phyloP scores from a whole-genome alignment of 2,888 invertebrate species.

The Heliconius ethilla region DNA sequence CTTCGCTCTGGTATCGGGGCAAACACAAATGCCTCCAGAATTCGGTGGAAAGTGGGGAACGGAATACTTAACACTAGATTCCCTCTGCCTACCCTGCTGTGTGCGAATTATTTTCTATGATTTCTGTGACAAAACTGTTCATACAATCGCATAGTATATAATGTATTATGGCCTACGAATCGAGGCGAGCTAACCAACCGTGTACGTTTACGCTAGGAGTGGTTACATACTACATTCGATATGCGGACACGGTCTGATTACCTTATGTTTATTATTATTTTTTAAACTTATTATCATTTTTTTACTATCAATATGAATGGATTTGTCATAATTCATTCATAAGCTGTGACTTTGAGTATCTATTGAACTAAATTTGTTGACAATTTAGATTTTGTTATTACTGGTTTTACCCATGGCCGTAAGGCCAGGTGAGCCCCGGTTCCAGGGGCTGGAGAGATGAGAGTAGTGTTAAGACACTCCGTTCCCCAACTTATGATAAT shows the following conservation, averaged over 20 bases:
- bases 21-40: too few species aligned
- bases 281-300: conserved; percentile 23
- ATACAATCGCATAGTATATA: background rate
- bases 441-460: too few species aligned
- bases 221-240: conserved; percentile 34
- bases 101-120: background rate
- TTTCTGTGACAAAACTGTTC: conserved; percentile 20
- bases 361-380: background rate
- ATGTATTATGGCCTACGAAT: conserved; percentile 30
- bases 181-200: conserved; percentile 34
- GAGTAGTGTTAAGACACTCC: too few species aligned
- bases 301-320: conserved; percentile 11
- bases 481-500: too few species aligned
- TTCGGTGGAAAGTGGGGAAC: too few species aligned
- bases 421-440: too few species aligned
- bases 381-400: background rate
- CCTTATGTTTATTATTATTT: conserved; percentile 26
- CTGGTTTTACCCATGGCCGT: too few species aligned
- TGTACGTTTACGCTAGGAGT: conserved; percentile 37
- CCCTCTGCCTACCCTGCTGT: too few species aligned
- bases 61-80: too few species aligned
- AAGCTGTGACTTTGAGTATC: background rate
- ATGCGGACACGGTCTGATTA: conserved; percentile 39
- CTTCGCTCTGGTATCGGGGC: too few species aligned
- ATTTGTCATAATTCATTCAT: conserved; percentile 4